Evolutionary conservation across 1,140 invertebrate genomes (phyloP), one percentile per base, ranked within the genome.

Genomic region (Drosophila erecta): DNA sequence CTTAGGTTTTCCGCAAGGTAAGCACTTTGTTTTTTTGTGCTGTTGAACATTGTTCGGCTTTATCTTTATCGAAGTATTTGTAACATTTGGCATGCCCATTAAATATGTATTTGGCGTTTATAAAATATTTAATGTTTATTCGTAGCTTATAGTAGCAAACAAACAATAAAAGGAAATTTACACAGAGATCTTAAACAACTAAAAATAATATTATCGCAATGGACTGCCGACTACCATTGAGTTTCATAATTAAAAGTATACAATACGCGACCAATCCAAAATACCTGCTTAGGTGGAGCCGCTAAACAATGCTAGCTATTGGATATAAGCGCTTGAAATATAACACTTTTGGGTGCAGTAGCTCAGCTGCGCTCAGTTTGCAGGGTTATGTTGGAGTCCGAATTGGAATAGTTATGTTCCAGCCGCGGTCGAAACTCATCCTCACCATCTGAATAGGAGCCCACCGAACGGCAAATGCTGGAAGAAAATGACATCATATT

Each of bases 381-480:
- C 10, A 85, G 67, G 15, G 78, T 67, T 71, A 90, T 81, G 37
- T 91, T 91, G 35, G 90, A 91, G 59, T 91, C 90, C 24, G 90
- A 91, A 49, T 85, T 91, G 33, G 90, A 91, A 66, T 81, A 90
- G 57, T 46, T 79, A 33, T 90, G 86, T 10, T 76, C 72, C 56
- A 84, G 47, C 17, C 76, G 76, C 11, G 79, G 64, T 6, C 81
- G 69, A 66, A 78, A 87, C 4, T 90, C 81, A 8, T 91, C 90
- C 49, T 91, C 90, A 10, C 75, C 67, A 69, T 90, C 90, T 4
- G 90, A 91, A 57, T 91, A 91, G 14, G 90, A 91, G 37, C 90
- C 90, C 41, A 91, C 90, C 35, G 90, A 91, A 3, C 90, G 90
- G 22, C 90, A 90, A 41, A 81, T 87, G 15, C 90, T 91, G 35